Base-by-base conservation (phyloP, 2,797 vertebrate genomes). In the Glyptemys insculpta region DNA sequence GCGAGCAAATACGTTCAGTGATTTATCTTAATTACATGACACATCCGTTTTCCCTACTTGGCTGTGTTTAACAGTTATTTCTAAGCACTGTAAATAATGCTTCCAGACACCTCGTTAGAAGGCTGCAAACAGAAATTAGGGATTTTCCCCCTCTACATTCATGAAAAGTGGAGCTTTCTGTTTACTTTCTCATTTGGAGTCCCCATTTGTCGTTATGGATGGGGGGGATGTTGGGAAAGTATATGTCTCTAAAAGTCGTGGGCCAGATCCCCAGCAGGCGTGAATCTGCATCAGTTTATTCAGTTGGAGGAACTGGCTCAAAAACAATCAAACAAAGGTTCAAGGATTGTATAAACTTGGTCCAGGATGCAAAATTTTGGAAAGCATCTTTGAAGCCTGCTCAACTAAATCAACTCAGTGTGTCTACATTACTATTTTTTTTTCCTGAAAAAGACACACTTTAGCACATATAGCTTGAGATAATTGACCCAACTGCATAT, bases 1-100 rank as follows among this genome's bases (percentile, higher is more conserved):
- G 15, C 52, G 7, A 92, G 52, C 2, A 92, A 83, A 87, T 94
- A 87, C 7, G 27, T 91, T 90, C 6, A 88, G 81, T 85, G 57
- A 87, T 94, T 94, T 90, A 93, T 89, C 88, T 94, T 96, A 96
- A 90, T 96, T 97, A 84, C 47, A 87, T 83, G 44, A 31, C 53
- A 37, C 14, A 93, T 92, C 82, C 16, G 0, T 94, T 96, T 95
- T 88, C 44, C 31, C 25, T 5, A 86, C 85, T 82, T 92, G 56
- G 4, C 37, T 95, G 47, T 81, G 12, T 88, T 96, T 68, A 94
- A 50, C 52, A 78, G 50, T 78, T 93, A 95, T 91, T 97, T 95
- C 57, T 80, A 82, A 95, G 62, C 44, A 57, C 16, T 62, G 14
- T 88, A 95, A 96, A 95, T 82, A 47, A 52, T 68, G 4, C 11